These are phyloP conservation scores for Apeira syringaria DNA, from an alignment of 2,888 invertebrate species.

Conservation along the genomic window DNA sequence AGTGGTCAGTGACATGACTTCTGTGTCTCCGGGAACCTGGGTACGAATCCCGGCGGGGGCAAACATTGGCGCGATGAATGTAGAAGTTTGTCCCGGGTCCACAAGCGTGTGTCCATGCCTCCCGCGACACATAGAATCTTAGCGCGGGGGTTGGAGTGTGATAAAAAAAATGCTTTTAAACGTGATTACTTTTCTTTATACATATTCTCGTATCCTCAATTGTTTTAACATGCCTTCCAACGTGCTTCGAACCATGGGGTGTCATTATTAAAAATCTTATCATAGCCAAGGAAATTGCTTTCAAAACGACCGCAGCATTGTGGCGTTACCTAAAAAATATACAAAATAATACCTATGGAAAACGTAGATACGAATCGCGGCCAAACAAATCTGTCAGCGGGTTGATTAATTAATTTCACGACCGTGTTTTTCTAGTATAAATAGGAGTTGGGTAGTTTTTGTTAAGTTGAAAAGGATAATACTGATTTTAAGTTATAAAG, in stretches of 20 bases:
- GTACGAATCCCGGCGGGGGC: too few species aligned
- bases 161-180: too few species aligned
- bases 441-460: neutral
- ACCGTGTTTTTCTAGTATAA: conserved; percentile 2
- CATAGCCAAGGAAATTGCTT: conserved; percentile 48
- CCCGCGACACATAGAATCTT: too few species aligned
- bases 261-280: conserved; percentile 52
- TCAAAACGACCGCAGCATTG: conserved; percentile 33
- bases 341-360: conserved; percentile 11
- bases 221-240: neutral
- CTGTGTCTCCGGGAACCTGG: too few species aligned
- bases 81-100: too few species aligned
- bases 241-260: conserved; percentile 31
- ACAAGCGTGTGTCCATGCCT: too few species aligned
- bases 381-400: conserved; percentile 22
- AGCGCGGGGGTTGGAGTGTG: too few species aligned
- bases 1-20: too few species aligned
- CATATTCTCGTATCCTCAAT: too few species aligned
- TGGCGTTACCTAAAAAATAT: conserved; percentile 35
- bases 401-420: conserved; percentile 18
- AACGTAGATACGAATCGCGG: conserved; percentile 30
- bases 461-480: neutral
- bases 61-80: too few species aligned
- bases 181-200: too few species aligned
- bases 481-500: too few species aligned